Evolutionary conservation across 2,888 invertebrate genomes (phyloP).

Genomic region (Tetramorium bicarinatum): DNA sequence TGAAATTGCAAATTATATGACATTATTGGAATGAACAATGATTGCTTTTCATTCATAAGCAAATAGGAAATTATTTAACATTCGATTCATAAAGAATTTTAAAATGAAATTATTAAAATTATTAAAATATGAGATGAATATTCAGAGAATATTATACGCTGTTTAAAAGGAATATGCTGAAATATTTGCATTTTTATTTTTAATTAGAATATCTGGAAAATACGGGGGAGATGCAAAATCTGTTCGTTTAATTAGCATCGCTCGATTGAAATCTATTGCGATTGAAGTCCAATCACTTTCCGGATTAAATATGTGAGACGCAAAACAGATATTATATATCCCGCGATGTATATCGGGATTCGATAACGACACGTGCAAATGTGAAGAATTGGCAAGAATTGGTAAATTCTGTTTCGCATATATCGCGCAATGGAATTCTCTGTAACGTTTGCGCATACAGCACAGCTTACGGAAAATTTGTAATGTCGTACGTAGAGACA

Average conservation of each 20-base stretch:
- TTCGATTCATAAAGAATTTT: not conserved
- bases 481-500: not conserved
- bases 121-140: not conserved
- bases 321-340: not conserved
- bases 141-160: not conserved
- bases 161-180: not conserved
- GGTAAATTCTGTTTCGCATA: conserved; percentile 37
- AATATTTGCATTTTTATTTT: not conserved
- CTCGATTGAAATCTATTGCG: not conserved
- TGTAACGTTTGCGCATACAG: not conserved
- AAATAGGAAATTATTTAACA: not conserved
- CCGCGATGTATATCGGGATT: conserved; percentile 1
- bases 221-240: not conserved
- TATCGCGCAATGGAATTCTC: conserved; percentile 34
- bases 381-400: not conserved
- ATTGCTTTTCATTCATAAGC: not conserved
- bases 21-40: not conserved
- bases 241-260: not conserved
- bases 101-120: not conserved
- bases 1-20: not conserved
- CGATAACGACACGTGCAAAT: not conserved
- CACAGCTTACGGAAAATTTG: conserved; percentile 8
- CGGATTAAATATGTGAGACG: not conserved
- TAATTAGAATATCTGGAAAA: not conserved
- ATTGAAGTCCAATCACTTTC: not conserved